Evolutionary conservation across 2,888 invertebrate genomes (phyloP).

Genomic region (Nymphalis urticae): DNA sequence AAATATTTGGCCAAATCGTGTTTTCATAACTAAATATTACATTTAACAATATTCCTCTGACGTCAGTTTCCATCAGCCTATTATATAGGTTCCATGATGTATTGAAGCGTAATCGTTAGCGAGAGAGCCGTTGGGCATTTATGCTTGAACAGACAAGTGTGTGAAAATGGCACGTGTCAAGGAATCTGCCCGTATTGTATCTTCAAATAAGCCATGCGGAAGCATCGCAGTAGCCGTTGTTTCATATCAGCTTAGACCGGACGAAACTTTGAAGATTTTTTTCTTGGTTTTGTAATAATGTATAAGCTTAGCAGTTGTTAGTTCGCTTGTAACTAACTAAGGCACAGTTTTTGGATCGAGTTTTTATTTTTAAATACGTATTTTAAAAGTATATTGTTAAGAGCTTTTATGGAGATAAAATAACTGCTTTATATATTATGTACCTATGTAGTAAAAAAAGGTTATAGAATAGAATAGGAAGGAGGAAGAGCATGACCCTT

Average conservation of each 20-base stretch:
- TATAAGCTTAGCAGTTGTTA: background rate
- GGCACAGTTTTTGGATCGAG: background rate
- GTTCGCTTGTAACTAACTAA: background rate
- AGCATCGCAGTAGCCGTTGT: constrained; percentile 16
- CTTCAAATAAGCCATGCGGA: constrained; percentile 16
- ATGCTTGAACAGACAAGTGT: constrained; percentile 24
- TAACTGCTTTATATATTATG: too few species aligned
- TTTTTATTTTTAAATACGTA: too few species aligned
- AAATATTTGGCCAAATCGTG: too few species aligned
- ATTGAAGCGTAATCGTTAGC: constrained; percentile 22
- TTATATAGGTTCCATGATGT: constrained; percentile 12
- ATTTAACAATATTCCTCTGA: background rate
- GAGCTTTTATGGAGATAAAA: too few species aligned
- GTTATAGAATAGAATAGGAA: too few species aligned
- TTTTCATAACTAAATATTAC: background rate
- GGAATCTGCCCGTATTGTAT: constrained; percentile 11
- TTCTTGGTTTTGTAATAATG: background rate
- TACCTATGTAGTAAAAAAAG: too few species aligned
- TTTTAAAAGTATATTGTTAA: too few species aligned
- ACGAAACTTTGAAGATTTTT: constrained; percentile 18
- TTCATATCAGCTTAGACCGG: constrained; percentile 9
- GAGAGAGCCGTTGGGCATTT: constrained; percentile 20
- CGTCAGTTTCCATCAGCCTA: background rate
- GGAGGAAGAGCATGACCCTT: too few species aligned
- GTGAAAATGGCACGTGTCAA: constrained; percentile 33